phyloP scores from a whole-genome alignment of 2,797 vertebrate genomes.

The Apogon hyalosoma region DNA sequence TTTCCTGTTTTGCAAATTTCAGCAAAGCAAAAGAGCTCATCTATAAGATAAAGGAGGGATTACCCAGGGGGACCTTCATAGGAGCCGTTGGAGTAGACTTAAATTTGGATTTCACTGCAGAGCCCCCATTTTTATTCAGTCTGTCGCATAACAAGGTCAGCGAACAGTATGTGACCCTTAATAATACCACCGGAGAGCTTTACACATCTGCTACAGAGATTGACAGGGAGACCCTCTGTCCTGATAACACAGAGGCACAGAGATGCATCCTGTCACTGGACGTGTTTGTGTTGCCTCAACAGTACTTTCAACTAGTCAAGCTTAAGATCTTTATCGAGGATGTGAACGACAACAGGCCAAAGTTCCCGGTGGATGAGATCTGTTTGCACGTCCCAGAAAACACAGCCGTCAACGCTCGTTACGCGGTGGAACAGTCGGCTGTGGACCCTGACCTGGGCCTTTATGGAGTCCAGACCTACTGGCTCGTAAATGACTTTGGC shows the following conservation, averaged over 20 bases:
- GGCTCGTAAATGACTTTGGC: conserved; percentile 91
- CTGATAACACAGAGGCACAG: conserved; percentile 78
- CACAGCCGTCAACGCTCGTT: conserved; percentile 89
- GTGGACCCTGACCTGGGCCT: conserved; percentile 91
- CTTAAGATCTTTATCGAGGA: conserved; percentile 94
- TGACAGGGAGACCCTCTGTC: conserved; percentile 92
- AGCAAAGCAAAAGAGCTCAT: conserved; percentile 93
- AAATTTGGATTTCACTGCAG: conserved; percentile 82
- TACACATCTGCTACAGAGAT: conserved; percentile 91
- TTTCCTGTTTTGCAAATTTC: conserved; percentile 92
- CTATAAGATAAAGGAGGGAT: conserved; percentile 97
- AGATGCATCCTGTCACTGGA: conserved; percentile 92
- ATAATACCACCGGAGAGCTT: conserved; percentile 92
- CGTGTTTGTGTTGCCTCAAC: conserved; percentile 94
- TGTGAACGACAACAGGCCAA: conserved; percentile 94
- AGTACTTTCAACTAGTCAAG: conserved; percentile 96
- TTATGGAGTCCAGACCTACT: conserved; percentile 94
- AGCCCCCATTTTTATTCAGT: conserved; percentile 90
- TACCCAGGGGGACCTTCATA: conserved; percentile 92
- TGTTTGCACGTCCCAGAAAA: conserved; percentile 92
- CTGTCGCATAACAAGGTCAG: conserved; percentile 89
- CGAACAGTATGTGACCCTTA: conserved; percentile 90
- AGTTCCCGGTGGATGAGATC: conserved; percentile 91
- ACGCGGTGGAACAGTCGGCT: conserved; percentile 94
- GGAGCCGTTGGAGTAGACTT: conserved; percentile 92